phyloP scores from a whole-genome alignment of 2,113 vertebrate species.

The Alosa alosa region DNA sequence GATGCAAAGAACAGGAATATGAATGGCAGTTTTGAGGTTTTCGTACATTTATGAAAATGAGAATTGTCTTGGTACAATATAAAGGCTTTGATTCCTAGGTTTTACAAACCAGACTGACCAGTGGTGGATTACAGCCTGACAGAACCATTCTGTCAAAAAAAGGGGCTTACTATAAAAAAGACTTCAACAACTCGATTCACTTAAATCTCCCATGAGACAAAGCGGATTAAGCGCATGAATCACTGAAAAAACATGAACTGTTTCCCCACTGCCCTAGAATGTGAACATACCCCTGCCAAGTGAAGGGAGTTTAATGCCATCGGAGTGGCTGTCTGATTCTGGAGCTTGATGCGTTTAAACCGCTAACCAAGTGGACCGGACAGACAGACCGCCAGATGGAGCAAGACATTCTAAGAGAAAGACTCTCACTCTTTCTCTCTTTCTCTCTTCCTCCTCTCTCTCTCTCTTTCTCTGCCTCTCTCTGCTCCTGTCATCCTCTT shows the following conservation, averaged over 20 bases:
- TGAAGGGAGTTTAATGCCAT: not conserved
- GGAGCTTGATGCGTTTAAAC: not conserved
- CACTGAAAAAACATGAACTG: too few relatives aligned
- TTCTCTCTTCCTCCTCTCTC: not conserved
- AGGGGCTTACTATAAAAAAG: not conserved
- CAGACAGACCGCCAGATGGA: not conserved
- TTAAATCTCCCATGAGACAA: not conserved
- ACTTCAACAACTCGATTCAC: not conserved
- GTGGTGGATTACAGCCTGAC: not conserved
- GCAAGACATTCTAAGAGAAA: not conserved
- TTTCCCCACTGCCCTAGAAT: not conserved
- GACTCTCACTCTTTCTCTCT: not conserved
- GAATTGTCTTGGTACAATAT: too few relatives aligned
- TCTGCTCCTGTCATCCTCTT: not conserved
- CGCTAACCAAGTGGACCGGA: not conserved
- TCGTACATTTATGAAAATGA: not conserved
- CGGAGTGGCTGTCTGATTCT: not conserved
- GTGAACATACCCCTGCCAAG: not conserved
- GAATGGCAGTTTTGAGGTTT: not conserved
- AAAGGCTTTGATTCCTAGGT: not conserved
- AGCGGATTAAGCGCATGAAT: not conserved
- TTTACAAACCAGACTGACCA: not conserved
- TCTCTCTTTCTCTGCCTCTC: not conserved
- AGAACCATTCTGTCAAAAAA: not conserved
- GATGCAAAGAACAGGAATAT: too few relatives aligned